These are phyloP conservation scores for Aeoliscus strigatus DNA, from an alignment of 2,797 vertebrate genomes.

Conservation along the genomic window DNA sequence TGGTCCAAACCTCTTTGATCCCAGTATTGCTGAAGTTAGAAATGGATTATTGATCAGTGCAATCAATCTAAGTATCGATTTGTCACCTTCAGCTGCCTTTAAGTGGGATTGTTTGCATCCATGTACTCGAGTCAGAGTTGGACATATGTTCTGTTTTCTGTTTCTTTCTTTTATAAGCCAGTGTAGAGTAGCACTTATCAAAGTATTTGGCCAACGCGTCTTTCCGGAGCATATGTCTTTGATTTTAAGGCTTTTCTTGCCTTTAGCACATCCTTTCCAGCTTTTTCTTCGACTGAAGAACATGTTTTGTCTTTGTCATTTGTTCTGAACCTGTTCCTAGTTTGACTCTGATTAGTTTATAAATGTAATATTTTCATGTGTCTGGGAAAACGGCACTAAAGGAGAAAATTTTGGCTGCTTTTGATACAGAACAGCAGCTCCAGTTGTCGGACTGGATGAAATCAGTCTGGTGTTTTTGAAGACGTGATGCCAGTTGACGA, in stretches of 20 bases:
- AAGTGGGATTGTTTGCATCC: slow-evolving; percentile 22
- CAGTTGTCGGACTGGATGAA: slow-evolving; percentile 47
- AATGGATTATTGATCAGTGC: slow-evolving; percentile 39
- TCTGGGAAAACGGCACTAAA: slow-evolving; percentile 13
- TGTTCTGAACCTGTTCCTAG: not conserved
- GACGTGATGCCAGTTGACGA: slow-evolving; percentile 34
- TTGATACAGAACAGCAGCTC: slow-evolving; percentile 39
- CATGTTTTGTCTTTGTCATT: not conserved
- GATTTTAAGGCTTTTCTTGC: slow-evolving; percentile 1
- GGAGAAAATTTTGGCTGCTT: slow-evolving; percentile 34
- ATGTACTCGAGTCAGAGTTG: slow-evolving; percentile 13
- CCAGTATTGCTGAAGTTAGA: slow-evolving; percentile 22
- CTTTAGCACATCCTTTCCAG: not conserved
- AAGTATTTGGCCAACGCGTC: not conserved
- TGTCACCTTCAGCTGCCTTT: slow-evolving; percentile 28
- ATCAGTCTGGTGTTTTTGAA: slow-evolving; percentile 58
- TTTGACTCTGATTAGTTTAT: slow-evolving; percentile 31
- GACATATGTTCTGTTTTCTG: not conserved
- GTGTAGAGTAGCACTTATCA: not conserved
- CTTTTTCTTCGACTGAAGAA: slow-evolving; percentile 6
- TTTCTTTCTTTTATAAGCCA: slow-evolving; percentile 6
- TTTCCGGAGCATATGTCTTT: not conserved
- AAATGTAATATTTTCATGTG: slow-evolving; percentile 11
- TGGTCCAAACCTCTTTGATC: slow-evolving; percentile 17
- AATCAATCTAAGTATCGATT: slow-evolving; percentile 43